These are phyloP conservation scores for Chelonoidis abingdonii DNA, from an alignment of 2,113 vertebrate genomes.

Conservation along the genomic window DNA sequence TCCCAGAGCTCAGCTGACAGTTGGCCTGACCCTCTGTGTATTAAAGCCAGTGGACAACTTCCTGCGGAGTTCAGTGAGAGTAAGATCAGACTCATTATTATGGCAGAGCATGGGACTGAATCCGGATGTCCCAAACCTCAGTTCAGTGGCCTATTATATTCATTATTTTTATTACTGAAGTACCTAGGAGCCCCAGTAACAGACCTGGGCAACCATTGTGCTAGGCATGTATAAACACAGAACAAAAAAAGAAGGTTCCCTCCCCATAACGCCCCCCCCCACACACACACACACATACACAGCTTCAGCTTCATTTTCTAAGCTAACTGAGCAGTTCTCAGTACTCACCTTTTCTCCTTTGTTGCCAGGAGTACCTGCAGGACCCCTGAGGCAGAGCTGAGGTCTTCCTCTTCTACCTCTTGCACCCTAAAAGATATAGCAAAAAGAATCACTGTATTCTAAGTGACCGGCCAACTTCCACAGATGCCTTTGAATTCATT, in stretches of 20 bases:
- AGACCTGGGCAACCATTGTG: neutral
- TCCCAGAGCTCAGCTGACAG: neutral
- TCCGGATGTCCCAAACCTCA: neutral
- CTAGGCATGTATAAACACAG: neutral
- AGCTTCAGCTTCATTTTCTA: neutral
- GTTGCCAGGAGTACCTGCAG: slow-evolving; percentile 76
- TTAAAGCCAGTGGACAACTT: neutral
- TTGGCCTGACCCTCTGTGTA: neutral
- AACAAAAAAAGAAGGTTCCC: neutral
- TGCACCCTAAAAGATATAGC: slow-evolving; percentile 77
- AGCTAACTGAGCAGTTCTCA: neutral
- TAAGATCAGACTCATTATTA: neutral
- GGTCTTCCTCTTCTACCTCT: slow-evolving; percentile 82
- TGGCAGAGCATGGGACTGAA: neutral
- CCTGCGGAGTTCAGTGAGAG: neutral
- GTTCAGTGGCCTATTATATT: neutral
- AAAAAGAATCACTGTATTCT: neutral
- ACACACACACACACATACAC: accelerated
- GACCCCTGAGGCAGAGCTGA: slow-evolving; percentile 79
- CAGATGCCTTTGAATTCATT: neutral
- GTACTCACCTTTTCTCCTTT: slow-evolving; percentile 82
- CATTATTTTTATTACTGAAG: neutral
- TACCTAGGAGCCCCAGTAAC: neutral
- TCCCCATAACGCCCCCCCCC: neutral
- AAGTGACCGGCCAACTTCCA: accelerated